Conservation (phyloP, 2,888 invertebrate species). For the Sepiola atlantica region DNA sequence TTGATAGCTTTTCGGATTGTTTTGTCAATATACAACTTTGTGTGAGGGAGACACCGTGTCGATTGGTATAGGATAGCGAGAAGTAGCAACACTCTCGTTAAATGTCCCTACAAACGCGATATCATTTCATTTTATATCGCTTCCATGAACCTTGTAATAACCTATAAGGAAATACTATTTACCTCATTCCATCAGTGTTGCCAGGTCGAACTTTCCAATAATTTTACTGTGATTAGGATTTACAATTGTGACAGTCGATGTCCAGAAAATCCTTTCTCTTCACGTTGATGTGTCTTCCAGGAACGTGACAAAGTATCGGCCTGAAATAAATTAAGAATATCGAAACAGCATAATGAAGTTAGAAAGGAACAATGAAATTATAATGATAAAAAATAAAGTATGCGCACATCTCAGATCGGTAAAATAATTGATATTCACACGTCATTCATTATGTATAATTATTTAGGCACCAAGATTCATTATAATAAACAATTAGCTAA, state of each 20-base stretch:
- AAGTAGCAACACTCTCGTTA: background rate
- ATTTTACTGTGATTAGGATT: background rate
- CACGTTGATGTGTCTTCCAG: background rate
- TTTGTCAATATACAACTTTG: background rate
- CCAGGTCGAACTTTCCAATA: background rate
- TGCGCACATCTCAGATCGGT: background rate
- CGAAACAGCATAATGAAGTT: background rate
- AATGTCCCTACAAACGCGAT: background rate
- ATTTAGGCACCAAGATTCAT: no score
- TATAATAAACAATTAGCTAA: no score
- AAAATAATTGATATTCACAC: no score
- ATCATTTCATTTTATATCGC: background rate
- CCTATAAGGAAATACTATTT: background rate
- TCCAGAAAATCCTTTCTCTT: background rate
- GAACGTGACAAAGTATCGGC: background rate
- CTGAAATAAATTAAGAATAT: background rate
- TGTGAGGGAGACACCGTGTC: background rate
- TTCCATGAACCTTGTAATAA: conserved; percentile 14
- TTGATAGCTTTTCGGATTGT: background rate
- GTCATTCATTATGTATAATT: no score
- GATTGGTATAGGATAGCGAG: background rate
- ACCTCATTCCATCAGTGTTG: background rate
- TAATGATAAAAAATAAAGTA: background rate
- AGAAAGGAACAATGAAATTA: no score
- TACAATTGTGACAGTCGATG: background rate